These are phyloP conservation scores for Polia nebulosa DNA, from an alignment of 2,888 invertebrate genomes.

Conservation along the genomic window DNA sequence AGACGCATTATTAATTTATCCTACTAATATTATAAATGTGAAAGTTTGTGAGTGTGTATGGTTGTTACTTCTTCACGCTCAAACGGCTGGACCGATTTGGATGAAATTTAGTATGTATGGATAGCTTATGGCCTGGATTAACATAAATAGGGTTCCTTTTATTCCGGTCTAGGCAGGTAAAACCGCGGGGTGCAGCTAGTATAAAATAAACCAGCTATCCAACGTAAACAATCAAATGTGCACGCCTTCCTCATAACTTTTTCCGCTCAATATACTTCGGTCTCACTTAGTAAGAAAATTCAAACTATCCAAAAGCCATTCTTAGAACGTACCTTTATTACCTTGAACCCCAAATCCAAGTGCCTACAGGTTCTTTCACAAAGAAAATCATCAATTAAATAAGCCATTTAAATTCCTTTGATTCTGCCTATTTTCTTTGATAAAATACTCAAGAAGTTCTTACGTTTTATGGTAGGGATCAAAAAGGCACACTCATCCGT, in stretches of 20 bases:
- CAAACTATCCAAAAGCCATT: constrained; percentile 43
- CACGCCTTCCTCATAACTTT: constrained; percentile 1
- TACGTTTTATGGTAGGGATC: constrained; percentile 57
- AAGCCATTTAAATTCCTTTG: constrained; percentile 75
- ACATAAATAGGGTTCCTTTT: too few relatives aligned
- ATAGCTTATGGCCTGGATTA: too few relatives aligned
- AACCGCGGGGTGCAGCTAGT: too few relatives aligned
- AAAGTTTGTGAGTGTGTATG: too few relatives aligned
- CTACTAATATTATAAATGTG: too few relatives aligned
- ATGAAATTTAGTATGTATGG: too few relatives aligned
- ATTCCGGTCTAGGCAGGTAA: too few relatives aligned
- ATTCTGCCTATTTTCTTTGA: constrained; percentile 69
- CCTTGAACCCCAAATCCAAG: constrained; percentile 35
- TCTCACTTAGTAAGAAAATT: constrained; percentile 31
- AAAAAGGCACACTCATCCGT: constrained; percentile 65
- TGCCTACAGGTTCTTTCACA: constrained; percentile 62
- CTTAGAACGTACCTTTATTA: constrained; percentile 34
- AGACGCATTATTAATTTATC: too few relatives aligned
- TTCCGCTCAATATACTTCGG: constrained; percentile 12
- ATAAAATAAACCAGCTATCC: too few relatives aligned
- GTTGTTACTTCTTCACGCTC: too few relatives aligned
- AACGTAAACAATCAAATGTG: not conserved
- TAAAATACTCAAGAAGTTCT: constrained; percentile 61
- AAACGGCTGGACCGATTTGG: too few relatives aligned
- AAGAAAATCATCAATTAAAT: constrained; percentile 72